phyloP scores from a whole-genome alignment of 2,113 vertebrate genomes.

The Cephalopholis sonnerati region DNA sequence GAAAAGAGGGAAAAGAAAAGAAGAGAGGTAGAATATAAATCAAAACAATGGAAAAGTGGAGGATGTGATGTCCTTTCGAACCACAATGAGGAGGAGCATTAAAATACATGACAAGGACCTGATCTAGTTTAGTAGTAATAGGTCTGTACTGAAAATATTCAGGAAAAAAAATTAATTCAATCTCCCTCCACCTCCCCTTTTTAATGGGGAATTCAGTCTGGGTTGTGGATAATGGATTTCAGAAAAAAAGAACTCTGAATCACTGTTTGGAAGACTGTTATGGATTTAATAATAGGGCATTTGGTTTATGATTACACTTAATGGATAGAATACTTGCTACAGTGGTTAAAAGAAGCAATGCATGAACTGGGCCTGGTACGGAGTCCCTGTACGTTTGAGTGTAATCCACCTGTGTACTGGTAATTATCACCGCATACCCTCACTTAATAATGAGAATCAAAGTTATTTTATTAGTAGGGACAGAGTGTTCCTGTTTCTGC shows the following conservation, averaged over 20 bases:
- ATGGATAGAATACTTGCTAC: neutral
- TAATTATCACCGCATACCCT: no score
- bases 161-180: neutral
- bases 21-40: neutral
- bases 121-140: slow-evolving; percentile 8
- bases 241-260: slow-evolving; percentile 2
- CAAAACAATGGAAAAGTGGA: neutral
- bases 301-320: slow-evolving; percentile 34
- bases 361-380: neutral
- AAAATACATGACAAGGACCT: neutral
- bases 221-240: slow-evolving; percentile 21
- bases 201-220: slow-evolving; percentile 29
- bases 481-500: no score
- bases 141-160: neutral
- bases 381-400: no score
- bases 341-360: neutral
- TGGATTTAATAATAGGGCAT: slow-evolving; percentile 20
- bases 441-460: no score
- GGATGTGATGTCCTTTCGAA: neutral
- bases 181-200: neutral
- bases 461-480: no score
- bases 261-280: slow-evolving; percentile 12
- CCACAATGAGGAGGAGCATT: slow-evolving; percentile 2
- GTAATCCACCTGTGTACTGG: no score
- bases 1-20: neutral